phyloP scores from a whole-genome alignment of 2,888 invertebrate genomes.

The Trichopoda pennipes region DNA sequence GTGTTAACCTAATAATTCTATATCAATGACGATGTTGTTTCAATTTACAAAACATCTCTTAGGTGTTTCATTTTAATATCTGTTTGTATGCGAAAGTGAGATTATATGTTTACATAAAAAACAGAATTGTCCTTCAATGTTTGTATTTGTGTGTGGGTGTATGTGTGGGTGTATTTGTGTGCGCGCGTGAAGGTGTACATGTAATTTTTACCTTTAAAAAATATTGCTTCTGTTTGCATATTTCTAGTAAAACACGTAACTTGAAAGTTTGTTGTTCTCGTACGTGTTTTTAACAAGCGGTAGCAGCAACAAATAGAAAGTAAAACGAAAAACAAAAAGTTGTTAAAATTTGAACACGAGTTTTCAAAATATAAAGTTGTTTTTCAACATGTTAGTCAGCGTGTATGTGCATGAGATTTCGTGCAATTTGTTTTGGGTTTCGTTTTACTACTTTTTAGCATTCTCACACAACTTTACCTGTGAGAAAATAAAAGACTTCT shows the following conservation, averaged over 20 bases:
- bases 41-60: constrained; percentile 47
- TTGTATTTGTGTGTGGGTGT: background rate
- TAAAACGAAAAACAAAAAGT: constrained; percentile 30
- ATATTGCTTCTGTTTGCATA: constrained; percentile 38
- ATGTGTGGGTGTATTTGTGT: background rate
- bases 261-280: constrained; percentile 55
- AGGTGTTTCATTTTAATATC: constrained; percentile 5
- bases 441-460: constrained; percentile 25
- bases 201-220: background rate
- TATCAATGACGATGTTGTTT: constrained; percentile 9
- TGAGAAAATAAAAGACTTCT: background rate
- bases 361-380: constrained; percentile 63
- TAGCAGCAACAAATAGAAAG: constrained; percentile 29
- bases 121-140: constrained; percentile 11
- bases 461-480: constrained; percentile 40
- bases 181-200: background rate
- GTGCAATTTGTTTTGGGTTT: constrained; percentile 26
- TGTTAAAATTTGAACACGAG: constrained; percentile 63
- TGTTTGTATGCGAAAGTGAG: background rate
- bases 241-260: constrained; percentile 24
- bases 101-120: constrained; percentile 25
- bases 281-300: constrained; percentile 40
- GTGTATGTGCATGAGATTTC: constrained; percentile 11
- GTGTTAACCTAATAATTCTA: background rate
- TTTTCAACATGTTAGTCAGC: constrained; percentile 20